Evolutionary conservation across 2,888 invertebrate genomes (phyloP), one percentile per base, ranked within the genome.

Genomic region (Esperia sulphurella): DNA sequence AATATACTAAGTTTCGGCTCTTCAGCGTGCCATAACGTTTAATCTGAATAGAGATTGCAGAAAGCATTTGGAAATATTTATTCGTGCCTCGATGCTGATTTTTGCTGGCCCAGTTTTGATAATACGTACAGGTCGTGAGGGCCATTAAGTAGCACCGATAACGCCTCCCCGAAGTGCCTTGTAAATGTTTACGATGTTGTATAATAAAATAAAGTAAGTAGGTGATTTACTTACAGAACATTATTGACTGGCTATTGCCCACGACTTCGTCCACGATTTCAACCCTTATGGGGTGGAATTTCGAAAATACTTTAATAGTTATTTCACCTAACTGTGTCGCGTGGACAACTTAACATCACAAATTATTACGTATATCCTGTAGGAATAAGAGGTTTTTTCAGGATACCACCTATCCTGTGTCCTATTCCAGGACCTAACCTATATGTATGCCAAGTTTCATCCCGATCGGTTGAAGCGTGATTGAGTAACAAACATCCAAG

Each of bases 61-160:
- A 50, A 46, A 43, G 42, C 45, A 31, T 46, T 46, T 43, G 48
- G 39, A 21, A 21, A 37, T 49, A 55, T 53, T 53, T 58, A 55
- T 46, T 51, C 42, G 52, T 49, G 48, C 45, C 46, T 53, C 57
- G 51, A 54, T 53, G 67, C 65, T 21, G 21, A 71, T 68, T 67
- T 74, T 68, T 68, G 59, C 67, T 68, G 74, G 52, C 72, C 75
- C 59, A 70, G 54, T 73, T 77, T 59, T 71, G 63, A 65, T 75
- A 69, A 52, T 21, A 21, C 55, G 49, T 53, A 46, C 42, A 46
- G 51, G 52, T 55, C 35, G 43, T 43, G 35, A 35, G 21, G 21
- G 46, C 45, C 31, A 30, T 47, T 50, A 51, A 51, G 33, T 47
- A 44, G 45, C 41, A 43, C 42, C 63, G 69, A 74, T 73, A 72